phyloP scores from a whole-genome alignment of 2,113 vertebrate genomes.

The Setophaga kirtlandii region DNA sequence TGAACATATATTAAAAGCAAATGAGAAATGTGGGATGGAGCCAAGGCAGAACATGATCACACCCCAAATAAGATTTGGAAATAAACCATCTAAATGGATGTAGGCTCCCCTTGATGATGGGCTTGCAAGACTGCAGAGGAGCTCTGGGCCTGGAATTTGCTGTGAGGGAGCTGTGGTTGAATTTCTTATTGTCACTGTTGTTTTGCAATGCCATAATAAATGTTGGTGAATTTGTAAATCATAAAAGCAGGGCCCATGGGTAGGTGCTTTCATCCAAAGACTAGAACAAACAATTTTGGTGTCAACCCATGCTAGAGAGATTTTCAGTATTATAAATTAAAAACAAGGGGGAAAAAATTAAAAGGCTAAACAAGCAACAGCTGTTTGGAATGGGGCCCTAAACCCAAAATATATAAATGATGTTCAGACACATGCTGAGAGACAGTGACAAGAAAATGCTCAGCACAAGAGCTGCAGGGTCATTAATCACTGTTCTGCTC shows the following conservation, averaged over 20 bases:
- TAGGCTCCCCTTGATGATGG: neutral
- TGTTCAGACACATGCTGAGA: conserved; percentile 15
- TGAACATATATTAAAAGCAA: neutral
- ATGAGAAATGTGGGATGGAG: neutral
- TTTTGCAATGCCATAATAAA: conserved; percentile 25
- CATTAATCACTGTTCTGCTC: neutral
- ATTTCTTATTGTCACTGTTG: neutral
- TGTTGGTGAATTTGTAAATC: neutral
- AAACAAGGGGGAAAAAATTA: neutral
- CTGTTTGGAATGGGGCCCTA: conserved; percentile 31
- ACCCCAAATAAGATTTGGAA: neutral
- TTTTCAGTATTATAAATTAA: conserved; percentile 9
- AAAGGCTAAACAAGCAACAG: conserved; percentile 12
- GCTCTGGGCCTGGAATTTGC: neutral
- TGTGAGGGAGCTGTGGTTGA: neutral
- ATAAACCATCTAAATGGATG: neutral
- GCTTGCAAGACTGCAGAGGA: neutral
- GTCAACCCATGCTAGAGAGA: conserved; percentile 2
- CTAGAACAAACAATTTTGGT: neutral
- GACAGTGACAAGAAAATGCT: neutral
- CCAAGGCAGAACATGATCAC: neutral
- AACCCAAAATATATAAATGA: neutral
- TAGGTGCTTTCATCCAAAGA: neutral
- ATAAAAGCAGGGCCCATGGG: neutral
- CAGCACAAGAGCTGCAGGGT: neutral